Base-by-base conservation (phyloP, 1,140 invertebrate genomes). In the Saccostrea glomerata region DNA sequence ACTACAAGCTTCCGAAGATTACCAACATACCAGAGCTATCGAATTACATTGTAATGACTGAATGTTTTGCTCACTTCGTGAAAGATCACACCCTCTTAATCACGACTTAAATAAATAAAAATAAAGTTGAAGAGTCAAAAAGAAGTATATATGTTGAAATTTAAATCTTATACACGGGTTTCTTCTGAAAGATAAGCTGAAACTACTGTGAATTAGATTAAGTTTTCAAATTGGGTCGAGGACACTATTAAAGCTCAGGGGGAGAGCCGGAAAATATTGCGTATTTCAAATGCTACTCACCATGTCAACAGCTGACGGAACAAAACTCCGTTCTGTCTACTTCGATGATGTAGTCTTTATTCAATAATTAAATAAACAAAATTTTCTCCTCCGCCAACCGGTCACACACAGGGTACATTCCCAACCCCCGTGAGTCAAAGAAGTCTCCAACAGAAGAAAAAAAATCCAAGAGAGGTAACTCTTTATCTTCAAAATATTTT, bases 391-490 rank as follows among this genome's bases (percentile, higher is more conserved):
- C 23, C 25, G 13, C 25, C 23, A 4, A 77, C 25, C 13, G 7
- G 7, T 30, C 30, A 77, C 30, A 36, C 23, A 15, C 25, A 36
- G 70, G 70, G 70, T 77, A 77, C 70, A 77, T 77, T 77, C 25
- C 70, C 70, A 30, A 15, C 17, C 70, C 70, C 17, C 60, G 25
- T 77, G 30, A 77, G 70, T 77, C 70, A 77, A 77, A 77, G 23
- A 25, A 77, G 70, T 77, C 11, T 30, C 30, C 70, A 36, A 30
- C 9, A 77, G 70, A 2, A 12, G 60, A 66, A 63, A 36, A 36
- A 73, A 77, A 30, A 30, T 77, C 70, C 70, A 77, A 77, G 70
- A 30, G 15, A 77, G 70, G 30, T 77, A 77, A 77, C 70, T 77
- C 70, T 25, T 36, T 15, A 77, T 30, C 70, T 36, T 36, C 12